Evolutionary conservation across 2,113 vertebrate genomes (phyloP), one percentile per base, ranked within the genome.

Genomic region (Pungitius pungitius): DNA sequence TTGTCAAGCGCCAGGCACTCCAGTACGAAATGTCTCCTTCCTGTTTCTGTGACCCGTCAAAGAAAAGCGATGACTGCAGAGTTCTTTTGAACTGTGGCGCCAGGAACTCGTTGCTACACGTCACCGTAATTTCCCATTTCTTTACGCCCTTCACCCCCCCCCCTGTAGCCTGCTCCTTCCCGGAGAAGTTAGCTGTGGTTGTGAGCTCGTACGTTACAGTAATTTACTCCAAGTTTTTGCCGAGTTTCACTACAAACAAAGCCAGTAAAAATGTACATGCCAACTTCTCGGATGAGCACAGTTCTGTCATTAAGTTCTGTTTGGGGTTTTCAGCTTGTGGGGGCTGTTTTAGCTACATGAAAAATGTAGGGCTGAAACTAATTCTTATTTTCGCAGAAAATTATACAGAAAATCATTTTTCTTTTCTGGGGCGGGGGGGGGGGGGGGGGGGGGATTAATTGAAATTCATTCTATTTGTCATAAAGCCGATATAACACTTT

Each of bases 121-220:
- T 70, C 40, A 72, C 24, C n/a, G 65, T 60, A 17, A 39, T 77
- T 61, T 74, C 58, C 64, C 33, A 13, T 45, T 6, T n/a, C n/a
- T n/a, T n/a, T n/a, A n/a, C n/a, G n/a, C n/a, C n/a, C n/a, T n/a
- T n/a, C n/a, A n/a, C n/a, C n/a, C n/a, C n/a, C n/a, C n/a, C 15
- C 42, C 69, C 35, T 65, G 6, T 11, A 9, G 39, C 39, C 62
- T 77, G 56, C 37, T 55, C 6, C 47, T 70, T 77, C 13, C 69
- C 40, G 13, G 64, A 39, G 33, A 14, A 11, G 1, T 8, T 4
- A 9, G 3, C 8, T 5, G 13, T 27, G 45, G 54, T 30, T 30
- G 43, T 54, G 20, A 52, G 18, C 39, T 37, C 18, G 24, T 35
- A 35, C 33, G 20, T 75, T 39, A 69, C 63, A 54, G 73, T n/a